Evolutionary conservation across 2,797 vertebrate genomes (phyloP).

Genomic region (Argyrosomus regius): DNA sequence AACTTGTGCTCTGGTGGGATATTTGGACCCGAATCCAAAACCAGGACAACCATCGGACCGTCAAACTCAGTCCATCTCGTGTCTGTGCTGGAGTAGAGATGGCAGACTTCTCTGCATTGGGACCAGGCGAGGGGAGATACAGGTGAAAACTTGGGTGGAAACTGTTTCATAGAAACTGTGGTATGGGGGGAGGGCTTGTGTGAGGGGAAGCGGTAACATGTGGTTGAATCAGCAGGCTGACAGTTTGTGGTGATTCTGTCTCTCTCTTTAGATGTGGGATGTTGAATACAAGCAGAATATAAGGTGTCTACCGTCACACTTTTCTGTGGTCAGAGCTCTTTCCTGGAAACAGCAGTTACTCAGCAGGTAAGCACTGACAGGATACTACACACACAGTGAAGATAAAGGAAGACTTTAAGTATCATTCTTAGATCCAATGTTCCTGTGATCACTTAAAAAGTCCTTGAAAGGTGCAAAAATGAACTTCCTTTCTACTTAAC

Average conservation of each 20-base stretch:
- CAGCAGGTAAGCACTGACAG: conserved; percentile 79
- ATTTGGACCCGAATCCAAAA: conserved; percentile 65
- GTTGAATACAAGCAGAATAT: conserved; percentile 78
- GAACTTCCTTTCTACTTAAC: neutral
- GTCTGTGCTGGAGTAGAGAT: conserved; percentile 85
- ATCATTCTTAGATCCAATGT: neutral
- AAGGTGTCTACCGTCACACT: conserved; percentile 80
- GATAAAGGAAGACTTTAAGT: neutral
- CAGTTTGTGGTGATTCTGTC: conserved; percentile 42
- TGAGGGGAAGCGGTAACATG: neutral
- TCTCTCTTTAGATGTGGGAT: conserved; percentile 85
- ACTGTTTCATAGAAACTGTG: conserved; percentile 5
- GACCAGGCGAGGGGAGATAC: conserved; percentile 85
- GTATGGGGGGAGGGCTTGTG: conserved; percentile 1
- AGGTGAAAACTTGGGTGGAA: conserved; percentile 70
- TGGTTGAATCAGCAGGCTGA: conserved; percentile 30
- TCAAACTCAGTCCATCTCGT: conserved; percentile 72
- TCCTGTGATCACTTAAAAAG: neutral
- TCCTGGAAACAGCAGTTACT: conserved; percentile 88
- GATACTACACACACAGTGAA: neutral
- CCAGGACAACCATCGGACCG: neutral
- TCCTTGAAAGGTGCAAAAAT: neutral
- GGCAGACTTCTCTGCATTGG: conserved; percentile 83
- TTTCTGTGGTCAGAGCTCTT: conserved; percentile 83
- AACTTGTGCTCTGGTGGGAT: conserved; percentile 60